These are phyloP conservation scores for Holacanthus passer DNA, from an alignment of 2,113 vertebrate genomes.

Conservation along the genomic window DNA sequence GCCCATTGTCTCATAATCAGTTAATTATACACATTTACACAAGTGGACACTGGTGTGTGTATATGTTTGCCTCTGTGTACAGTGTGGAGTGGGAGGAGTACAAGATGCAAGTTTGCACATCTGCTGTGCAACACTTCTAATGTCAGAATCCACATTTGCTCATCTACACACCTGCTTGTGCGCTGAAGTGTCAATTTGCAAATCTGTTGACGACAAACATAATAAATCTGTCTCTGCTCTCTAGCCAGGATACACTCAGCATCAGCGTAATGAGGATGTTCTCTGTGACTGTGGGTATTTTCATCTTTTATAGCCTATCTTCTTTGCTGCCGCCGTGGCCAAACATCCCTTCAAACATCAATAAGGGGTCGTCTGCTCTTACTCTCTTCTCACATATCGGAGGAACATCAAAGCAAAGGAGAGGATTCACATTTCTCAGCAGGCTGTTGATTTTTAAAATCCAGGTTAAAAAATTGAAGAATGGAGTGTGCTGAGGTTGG, in stretches of 20 bases:
- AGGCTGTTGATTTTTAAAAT: slow-evolving; percentile 4
- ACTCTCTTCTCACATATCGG: not conserved
- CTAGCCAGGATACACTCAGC: not conserved
- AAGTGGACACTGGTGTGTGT: not conserved
- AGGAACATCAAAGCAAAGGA: slow-evolving; percentile 13
- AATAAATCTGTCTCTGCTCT: slow-evolving; percentile 25
- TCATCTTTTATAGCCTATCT: not conserved
- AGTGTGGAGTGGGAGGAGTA: not conserved
- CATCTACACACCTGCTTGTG: not conserved
- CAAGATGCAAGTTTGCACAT: slow-evolving; percentile 15
- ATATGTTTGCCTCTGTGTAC: not conserved
- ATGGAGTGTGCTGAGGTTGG: not conserved
- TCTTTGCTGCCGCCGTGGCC: not conserved
- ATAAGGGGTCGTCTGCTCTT: not conserved
- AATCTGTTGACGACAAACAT: slow-evolving; percentile 45
- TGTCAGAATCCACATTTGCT: slow-evolving; percentile 18
- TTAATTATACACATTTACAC: not conserved
- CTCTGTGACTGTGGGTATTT: not conserved
- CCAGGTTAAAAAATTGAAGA: slow-evolving; percentile 32
- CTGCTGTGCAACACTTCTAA: slow-evolving; percentile 13
- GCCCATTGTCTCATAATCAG: not conserved
- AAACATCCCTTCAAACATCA: not conserved
- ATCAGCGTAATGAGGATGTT: slow-evolving; percentile 9
- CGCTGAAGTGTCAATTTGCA: slow-evolving; percentile 19
- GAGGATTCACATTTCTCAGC: not conserved